Base-by-base conservation (phyloP, 2,888 invertebrate species). In the Epistrophella euchroma region DNA sequence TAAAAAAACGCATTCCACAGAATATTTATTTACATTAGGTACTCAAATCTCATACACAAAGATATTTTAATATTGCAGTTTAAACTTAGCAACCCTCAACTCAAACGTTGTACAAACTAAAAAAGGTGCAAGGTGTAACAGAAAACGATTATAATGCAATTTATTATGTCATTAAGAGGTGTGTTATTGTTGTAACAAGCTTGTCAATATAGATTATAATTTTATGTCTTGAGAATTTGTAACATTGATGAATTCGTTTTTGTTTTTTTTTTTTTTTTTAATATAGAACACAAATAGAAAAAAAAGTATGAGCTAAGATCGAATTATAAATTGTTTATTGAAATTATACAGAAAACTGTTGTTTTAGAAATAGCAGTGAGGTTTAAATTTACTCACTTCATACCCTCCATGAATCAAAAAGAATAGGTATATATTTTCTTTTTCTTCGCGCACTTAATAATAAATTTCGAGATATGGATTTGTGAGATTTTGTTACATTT, bases 81-180 rank as follows among this genome's bases (percentile, higher is more conserved):
- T 32, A 19, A 56, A 35, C 56, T 35, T 10, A 58, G 17, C 10
- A 5, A 19, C 37, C 19, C 13, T 13, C 19, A 19, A 35, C 13
- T 4, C n/a, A 0, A 25, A 0, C 6, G 13, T 35, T 37, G 60
- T 28, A 17, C 13, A 17, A 45, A 10, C 5, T 19, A 19, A 47
- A 11, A 10, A 17, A n/a, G 17, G 17, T 17, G 17, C 10, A 47
- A 19, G 19, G 47, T 47, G 19, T 19, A 19, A 19, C 47, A 40
- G 19, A 47, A 9, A 32, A 45, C 19, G n/a, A 66, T 56, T 56
- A 58, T 43, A 75, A 66, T 50, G 56, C 56, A 56, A 75, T 75
- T 15, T 58, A 43, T 62, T 56, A 56, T 56, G 75, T 35, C 25
- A 75, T 75, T 75, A 37, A 58, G 40, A 56, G 75, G 56, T 76